Percentiles rank a stretch among this genome's conserved stretches.
These are phyloP conservation scores for Sparus aurata DNA, from an alignment of 2,797 vertebrate species.

Conservation along the genomic window DNA sequence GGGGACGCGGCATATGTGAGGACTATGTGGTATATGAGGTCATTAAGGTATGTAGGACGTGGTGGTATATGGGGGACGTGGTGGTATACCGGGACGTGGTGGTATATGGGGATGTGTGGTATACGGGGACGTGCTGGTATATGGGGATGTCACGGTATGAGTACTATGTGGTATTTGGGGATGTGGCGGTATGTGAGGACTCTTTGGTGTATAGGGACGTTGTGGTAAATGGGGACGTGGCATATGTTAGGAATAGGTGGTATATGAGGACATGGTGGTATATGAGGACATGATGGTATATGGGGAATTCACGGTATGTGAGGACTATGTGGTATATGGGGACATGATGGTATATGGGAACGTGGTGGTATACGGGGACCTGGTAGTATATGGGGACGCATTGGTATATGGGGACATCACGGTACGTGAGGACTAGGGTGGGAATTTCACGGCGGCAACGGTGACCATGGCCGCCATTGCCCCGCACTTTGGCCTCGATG, in stretches of 20 bases:
- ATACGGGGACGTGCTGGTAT: not conserved
- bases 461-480: too few species aligned
- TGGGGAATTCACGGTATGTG: not conserved
- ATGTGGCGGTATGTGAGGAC: not conserved
- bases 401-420: not conserved
- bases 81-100: not conserved
- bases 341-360: not conserved
- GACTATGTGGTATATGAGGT: not conserved
- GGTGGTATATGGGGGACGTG: not conserved
- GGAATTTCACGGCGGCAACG: too few species aligned
- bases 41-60: too few species aligned
- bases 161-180: not conserved
- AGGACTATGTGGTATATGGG: not conserved
- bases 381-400: not conserved
- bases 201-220: rapidly evolving
- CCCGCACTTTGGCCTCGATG: too few species aligned
- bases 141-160: too few species aligned
- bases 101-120: not conserved
- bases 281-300: not conserved
- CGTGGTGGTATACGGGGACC: not conserved
- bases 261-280: not conserved
- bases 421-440: too few species aligned
- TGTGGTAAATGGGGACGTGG: not conserved
- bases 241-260: not conserved
- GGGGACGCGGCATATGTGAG: not conserved